These are phyloP conservation scores for Hirudinaria manillensis DNA, from an alignment of 2,888 invertebrate genomes.

Conservation along the genomic window DNA sequence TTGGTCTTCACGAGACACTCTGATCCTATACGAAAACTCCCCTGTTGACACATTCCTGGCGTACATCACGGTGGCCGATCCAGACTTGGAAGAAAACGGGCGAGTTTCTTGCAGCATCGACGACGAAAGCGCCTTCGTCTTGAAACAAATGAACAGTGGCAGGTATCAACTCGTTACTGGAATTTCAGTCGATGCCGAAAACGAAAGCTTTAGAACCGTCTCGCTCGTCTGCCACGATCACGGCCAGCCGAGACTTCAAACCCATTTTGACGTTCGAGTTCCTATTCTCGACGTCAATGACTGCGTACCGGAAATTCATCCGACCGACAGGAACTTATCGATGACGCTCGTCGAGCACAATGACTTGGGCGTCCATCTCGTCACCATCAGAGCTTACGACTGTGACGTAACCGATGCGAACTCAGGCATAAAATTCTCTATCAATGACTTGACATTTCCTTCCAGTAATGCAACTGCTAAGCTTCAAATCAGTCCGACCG, in stretches of 20 bases:
- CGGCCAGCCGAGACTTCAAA: conserved; percentile 5
- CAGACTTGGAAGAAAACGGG: conserved; percentile 1
- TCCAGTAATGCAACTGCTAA: neutral
- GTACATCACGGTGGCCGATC: neutral
- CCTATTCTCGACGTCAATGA: conserved; percentile 1
- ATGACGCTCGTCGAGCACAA: neutral
- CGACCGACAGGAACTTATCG: neutral
- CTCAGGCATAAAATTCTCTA: neutral
- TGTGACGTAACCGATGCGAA: neutral
- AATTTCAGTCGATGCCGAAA: neutral
- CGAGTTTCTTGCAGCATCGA: neutral
- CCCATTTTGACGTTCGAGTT: neutral
- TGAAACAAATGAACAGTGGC: neutral
- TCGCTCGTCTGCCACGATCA: neutral
- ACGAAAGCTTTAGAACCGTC: neutral
- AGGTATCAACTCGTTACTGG: neutral
- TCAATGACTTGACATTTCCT: neutral
- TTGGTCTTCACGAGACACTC: neutral
- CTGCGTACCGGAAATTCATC: conserved; percentile 11
- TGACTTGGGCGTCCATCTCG: neutral
- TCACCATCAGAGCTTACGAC: conserved; percentile 16
- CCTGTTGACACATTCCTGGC: neutral
- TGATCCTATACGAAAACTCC: neutral
- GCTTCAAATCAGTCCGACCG: neutral
- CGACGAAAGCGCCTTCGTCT: neutral